Percentiles rank a stretch among this genome's conserved stretches.
Conservation (phyloP, 2,113 vertebrate species). For the Neomonachus schauinslandi region DNA sequence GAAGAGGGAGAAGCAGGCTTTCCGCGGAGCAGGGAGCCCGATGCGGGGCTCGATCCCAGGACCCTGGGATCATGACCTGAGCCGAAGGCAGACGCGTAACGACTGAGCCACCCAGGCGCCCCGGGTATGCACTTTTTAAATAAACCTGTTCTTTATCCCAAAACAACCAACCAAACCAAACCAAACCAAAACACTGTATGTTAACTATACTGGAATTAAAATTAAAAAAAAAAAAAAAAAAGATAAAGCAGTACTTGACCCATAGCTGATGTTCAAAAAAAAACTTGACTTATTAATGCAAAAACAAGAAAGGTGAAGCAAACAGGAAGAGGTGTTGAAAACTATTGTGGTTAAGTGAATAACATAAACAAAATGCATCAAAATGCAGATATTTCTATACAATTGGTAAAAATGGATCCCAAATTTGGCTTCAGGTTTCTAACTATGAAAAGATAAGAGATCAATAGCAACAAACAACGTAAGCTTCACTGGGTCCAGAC, state of each 20-base stretch:
- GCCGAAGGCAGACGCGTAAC: too few relatives aligned
- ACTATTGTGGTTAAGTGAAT: neutral
- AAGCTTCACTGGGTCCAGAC: neutral
- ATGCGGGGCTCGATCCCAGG: too few relatives aligned
- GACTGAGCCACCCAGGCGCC: too few relatives aligned
- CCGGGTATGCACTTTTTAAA: neutral
- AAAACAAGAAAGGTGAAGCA: neutral
- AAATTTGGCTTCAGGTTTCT: neutral
- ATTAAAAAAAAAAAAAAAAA: too few relatives aligned
- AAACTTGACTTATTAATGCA: neutral
- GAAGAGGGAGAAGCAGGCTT: too few relatives aligned
- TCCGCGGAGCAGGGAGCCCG: too few relatives aligned
- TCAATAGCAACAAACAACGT: neutral
- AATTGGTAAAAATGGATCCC: neutral
- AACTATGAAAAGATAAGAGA: neutral
- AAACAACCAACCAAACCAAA: neutral
- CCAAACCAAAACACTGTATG: neutral
- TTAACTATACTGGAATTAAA: neutral
- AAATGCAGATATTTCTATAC: neutral
- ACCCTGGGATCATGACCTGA: too few relatives aligned
- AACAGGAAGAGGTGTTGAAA: neutral
- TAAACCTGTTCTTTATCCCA: neutral
- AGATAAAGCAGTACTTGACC: neutral
- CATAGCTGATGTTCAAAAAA: neutral
- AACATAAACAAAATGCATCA: neutral